Percentiles rank a stretch among this genome's conserved stretches.
Conservation (phyloP, 2,797 vertebrate genomes). For the Distichodus sexfasciatus region DNA sequence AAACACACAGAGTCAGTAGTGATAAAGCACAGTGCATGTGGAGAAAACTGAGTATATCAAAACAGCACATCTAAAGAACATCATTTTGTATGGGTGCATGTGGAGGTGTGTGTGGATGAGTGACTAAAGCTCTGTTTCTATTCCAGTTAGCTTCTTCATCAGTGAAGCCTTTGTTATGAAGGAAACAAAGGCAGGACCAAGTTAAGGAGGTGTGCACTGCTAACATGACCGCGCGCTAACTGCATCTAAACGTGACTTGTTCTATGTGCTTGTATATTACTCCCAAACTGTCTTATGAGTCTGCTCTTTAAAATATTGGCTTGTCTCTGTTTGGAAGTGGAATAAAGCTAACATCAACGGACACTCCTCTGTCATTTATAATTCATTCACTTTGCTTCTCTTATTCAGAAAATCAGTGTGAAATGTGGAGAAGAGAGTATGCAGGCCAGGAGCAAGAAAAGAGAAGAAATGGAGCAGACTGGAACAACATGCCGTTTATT, state of each 20-base stretch:
- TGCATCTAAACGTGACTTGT: too few relatives aligned
- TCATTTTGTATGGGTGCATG: not conserved
- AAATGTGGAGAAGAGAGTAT: not conserved
- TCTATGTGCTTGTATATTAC: too few relatives aligned
- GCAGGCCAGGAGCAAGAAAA: not conserved
- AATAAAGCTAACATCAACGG: not conserved
- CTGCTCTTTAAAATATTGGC: too few relatives aligned
- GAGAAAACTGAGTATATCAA: not conserved
- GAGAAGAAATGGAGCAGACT: not conserved
- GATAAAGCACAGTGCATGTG: not conserved
- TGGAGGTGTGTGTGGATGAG: not conserved
- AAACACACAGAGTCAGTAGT: not conserved
- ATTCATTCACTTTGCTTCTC: not conserved
- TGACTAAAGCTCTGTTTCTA: too few relatives aligned
- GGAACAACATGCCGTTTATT: not conserved
- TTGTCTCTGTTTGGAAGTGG: too few relatives aligned
- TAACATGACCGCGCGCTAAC: too few relatives aligned
- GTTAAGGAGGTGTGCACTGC: too few relatives aligned
- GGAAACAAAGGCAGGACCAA: too few relatives aligned
- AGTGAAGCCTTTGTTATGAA: too few relatives aligned
- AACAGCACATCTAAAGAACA: too few relatives aligned
- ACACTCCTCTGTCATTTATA: not conserved
- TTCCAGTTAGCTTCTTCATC: too few relatives aligned
- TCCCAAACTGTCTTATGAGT: too few relatives aligned
- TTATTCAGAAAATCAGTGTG: not conserved